Percentiles rank a stretch among this genome's conserved stretches.
phyloP scores from a whole-genome alignment of 1,140 invertebrate genomes.

The Drosophila repleta region DNA sequence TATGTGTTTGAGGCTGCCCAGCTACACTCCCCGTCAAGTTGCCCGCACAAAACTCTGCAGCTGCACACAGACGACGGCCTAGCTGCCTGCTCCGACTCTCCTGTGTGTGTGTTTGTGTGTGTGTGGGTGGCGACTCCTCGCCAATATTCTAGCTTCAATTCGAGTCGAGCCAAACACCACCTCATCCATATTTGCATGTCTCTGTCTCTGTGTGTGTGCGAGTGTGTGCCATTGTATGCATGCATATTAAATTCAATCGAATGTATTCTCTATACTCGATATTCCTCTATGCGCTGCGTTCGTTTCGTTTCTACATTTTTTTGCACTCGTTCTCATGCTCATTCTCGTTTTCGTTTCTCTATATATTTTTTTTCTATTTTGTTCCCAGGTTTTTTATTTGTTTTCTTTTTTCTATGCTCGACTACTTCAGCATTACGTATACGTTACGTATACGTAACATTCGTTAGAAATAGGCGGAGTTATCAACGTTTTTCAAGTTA shows the following conservation, averaged over 20 bases:
- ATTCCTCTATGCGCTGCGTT: conserved; percentile 31
- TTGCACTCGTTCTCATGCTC: conserved; percentile 7
- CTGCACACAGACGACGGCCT: conserved; percentile 51
- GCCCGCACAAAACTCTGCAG: conserved; percentile 17
- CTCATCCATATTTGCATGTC: conserved; percentile 9
- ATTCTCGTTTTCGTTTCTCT: conserved; percentile 28
- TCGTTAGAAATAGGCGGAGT: conserved; percentile 83
- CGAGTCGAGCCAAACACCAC: conserved; percentile 8
- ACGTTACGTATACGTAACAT: conserved; percentile 70
- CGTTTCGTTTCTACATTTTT: conserved; percentile 7
- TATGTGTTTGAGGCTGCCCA: conserved; percentile 15
- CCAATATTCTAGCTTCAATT: conserved; percentile 27
- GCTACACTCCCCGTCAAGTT: neutral
- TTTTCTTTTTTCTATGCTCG: conserved; percentile 11
- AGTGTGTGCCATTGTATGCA: conserved; percentile 74
- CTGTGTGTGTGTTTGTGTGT: neutral
- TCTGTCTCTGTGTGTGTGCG: conserved; percentile 29
- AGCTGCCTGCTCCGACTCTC: conserved; percentile 4
- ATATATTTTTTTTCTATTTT: neutral
- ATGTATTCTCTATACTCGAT: conserved; percentile 79
- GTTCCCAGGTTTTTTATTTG: conserved; percentile 28
- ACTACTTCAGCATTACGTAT: conserved; percentile 53
- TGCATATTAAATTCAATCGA: conserved; percentile 84
- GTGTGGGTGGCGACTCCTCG: conserved; percentile 11
- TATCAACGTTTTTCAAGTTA: conserved; percentile 83